Percentiles rank a stretch among this genome's conserved stretches.
phyloP scores from a whole-genome alignment of 1,140 invertebrate genomes.

The Polypedilum pembai region DNA sequence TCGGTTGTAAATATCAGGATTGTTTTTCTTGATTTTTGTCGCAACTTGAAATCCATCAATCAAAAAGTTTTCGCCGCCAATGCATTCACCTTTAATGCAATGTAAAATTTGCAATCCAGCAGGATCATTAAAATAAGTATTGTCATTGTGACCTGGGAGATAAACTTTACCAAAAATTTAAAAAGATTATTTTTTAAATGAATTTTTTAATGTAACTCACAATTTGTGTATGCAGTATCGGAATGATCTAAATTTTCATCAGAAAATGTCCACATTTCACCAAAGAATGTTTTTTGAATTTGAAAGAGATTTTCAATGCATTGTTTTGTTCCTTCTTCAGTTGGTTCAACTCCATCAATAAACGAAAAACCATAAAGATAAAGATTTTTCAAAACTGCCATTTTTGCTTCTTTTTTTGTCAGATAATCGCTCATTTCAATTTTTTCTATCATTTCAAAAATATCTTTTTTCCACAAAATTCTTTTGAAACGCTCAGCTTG shows the following conservation, averaged over 20 bases:
- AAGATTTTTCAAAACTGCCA: slow-evolving; percentile 34
- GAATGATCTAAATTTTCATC: slow-evolving; percentile 46
- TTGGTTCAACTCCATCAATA: slow-evolving; percentile 39
- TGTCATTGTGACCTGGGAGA: slow-evolving; percentile 55
- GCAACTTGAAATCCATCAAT: slow-evolving; percentile 63
- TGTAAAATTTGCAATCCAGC: slow-evolving; percentile 63
- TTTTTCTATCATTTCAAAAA: background rate
- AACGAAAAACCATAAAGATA: slow-evolving; percentile 40
- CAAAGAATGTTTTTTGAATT: slow-evolving; percentile 56
- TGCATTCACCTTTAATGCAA: slow-evolving; percentile 53
- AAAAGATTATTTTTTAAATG: background rate
- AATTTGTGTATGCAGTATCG: slow-evolving; percentile 59
- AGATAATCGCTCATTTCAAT: slow-evolving; percentile 30
- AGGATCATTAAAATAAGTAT: slow-evolving; percentile 64
- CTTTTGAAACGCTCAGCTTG: background rate
- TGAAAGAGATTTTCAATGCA: slow-evolving; percentile 41
- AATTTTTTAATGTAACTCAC: background rate
- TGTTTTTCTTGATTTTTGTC: slow-evolving; percentile 45
- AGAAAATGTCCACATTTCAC: slow-evolving; percentile 55
- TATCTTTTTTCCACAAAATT: background rate
- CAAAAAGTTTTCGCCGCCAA: slow-evolving; percentile 59
- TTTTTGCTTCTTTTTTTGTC: slow-evolving; percentile 32
- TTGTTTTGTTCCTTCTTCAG: slow-evolving; percentile 39
- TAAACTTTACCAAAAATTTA: slow-evolving; percentile 38
- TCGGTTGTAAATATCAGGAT: slow-evolving; percentile 50